Percentiles rank a stretch among this genome's conserved stretches.
phyloP scores from a whole-genome alignment of 2,797 vertebrate genomes.

The Melanotaenia maccullochi region DNA sequence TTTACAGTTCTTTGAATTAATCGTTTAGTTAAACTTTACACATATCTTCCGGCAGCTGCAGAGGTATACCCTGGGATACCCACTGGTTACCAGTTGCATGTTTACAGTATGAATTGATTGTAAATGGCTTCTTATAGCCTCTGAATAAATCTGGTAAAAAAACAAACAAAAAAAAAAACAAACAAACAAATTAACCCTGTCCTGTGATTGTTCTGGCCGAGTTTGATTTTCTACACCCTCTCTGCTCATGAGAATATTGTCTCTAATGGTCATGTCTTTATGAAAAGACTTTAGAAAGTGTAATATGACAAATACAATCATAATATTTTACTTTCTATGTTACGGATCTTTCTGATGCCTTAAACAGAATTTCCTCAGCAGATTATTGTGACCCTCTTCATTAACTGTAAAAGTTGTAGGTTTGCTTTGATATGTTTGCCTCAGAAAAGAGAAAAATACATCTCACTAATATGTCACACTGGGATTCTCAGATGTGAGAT shows the following conservation, averaged over 20 bases:
- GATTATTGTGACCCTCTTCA: neutral
- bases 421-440: neutral
- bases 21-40: neutral
- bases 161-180: too few species aligned
- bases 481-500: slow-evolving; percentile 7
- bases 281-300: neutral
- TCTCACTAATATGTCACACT: neutral
- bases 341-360: neutral
- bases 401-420: slow-evolving; percentile 1
- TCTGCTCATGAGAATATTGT: neutral
- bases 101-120: neutral
- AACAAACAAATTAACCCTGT: neutral
- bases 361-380: slow-evolving; percentile 4
- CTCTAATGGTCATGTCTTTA: neutral
- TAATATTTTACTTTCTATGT: neutral
- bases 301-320: neutral
- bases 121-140: neutral
- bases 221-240: neutral
- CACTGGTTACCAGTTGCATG: too few species aligned
- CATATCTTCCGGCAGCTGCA: neutral
- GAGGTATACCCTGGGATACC: neutral
- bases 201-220: neutral
- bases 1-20: neutral
- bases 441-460: slow-evolving; percentile 11
- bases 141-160: neutral